Percentiles rank a stretch among this genome's conserved stretches.
phyloP scores from a whole-genome alignment of 2,888 invertebrate species.

The Stenchaetothrips biformis region DNA sequence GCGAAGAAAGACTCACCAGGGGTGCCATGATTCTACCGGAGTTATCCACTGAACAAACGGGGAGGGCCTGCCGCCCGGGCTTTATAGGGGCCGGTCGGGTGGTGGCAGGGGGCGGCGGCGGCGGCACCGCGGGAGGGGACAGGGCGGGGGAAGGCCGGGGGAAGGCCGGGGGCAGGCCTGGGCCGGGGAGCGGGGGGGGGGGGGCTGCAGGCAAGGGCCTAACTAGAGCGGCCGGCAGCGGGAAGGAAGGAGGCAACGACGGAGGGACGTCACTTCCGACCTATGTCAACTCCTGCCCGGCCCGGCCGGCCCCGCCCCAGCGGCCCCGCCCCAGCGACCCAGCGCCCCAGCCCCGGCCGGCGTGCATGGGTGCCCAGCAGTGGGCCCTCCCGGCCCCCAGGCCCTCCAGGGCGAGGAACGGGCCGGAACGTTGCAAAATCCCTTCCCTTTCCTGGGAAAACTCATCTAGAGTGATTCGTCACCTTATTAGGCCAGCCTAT shows the following conservation, averaged over 20 bases:
- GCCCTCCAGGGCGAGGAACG: background rate
- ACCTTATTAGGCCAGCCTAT: background rate
- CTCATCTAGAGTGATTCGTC: background rate
- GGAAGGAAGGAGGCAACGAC: background rate
- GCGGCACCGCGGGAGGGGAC: background rate
- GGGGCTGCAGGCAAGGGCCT: background rate
- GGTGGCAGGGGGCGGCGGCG: background rate
- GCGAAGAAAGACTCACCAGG: background rate
- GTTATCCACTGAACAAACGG: constrained; percentile 8
- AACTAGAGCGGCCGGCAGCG: background rate
- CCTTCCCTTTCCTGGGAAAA: background rate
- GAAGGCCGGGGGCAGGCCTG: background rate
- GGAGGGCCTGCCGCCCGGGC: background rate
- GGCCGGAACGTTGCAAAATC: background rate
- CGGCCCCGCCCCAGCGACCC: no score
- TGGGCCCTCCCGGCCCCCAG: background rate
- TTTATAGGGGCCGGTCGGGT: background rate
- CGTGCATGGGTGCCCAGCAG: background rate
- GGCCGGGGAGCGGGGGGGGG: background rate
- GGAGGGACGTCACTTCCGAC: background rate
- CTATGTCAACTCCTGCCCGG: background rate
- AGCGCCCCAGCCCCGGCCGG: background rate
- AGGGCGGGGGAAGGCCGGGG: background rate
- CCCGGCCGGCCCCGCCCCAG: background rate
- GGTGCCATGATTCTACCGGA: constrained; percentile 2